Conservation (phyloP, 1,140 invertebrate species). For the Thaumetopoea pityocampa region DNA sequence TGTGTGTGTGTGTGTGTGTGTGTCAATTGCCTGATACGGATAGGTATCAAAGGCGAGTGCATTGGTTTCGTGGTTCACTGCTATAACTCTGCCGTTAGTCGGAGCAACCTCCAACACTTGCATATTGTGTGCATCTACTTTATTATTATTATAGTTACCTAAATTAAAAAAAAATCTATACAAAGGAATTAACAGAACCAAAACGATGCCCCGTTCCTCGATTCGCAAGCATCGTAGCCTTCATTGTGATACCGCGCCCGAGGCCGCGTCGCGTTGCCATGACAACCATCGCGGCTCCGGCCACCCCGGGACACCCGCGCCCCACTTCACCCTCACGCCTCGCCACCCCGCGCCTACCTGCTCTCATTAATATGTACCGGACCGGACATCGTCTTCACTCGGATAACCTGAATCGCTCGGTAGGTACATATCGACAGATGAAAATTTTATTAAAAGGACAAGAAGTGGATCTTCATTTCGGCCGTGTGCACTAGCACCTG, state of each 20-base stretch:
- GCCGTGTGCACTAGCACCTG: too few species aligned
- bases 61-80: too few species aligned
- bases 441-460: slow-evolving; percentile 47
- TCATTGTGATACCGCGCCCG: slow-evolving; percentile 57
- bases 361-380: slow-evolving; percentile 70
- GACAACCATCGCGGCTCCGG: slow-evolving; percentile 32
- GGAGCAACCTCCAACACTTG: too few species aligned
- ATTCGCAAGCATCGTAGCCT: slow-evolving; percentile 41
- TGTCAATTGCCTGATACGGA: too few species aligned
- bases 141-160: too few species aligned
- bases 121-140: too few species aligned
- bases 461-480: slow-evolving; percentile 2
- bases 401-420: slow-evolving; percentile 37
- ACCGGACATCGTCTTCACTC: slow-evolving; percentile 47
- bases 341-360: slow-evolving; percentile 29
- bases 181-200: slow-evolving; percentile 3
- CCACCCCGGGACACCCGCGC: slow-evolving; percentile 22
- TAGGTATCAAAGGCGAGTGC: too few species aligned
- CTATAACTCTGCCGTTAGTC: too few species aligned
- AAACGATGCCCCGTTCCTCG: slow-evolving; percentile 30
- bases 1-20: too few species aligned
- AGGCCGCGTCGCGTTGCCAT: slow-evolving; percentile 63
- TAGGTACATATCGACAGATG: slow-evolving; percentile 45
- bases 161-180: neutral
- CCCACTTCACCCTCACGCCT: neutral